Conservation (phyloP, 2,797 vertebrate genomes). For the Carduelis carduelis region DNA sequence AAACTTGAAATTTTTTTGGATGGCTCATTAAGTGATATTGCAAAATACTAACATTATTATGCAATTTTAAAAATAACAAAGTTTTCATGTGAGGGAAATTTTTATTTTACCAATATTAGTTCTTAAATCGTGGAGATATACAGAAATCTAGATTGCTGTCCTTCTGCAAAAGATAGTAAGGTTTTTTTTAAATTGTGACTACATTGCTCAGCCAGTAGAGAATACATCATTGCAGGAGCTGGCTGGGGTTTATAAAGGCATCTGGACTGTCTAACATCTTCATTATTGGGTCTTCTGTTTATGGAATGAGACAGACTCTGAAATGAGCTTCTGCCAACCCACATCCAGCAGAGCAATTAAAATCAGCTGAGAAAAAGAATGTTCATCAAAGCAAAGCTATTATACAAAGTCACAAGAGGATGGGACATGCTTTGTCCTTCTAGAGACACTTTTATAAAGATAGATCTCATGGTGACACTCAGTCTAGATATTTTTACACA, state of each 20-base stretch:
- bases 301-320: not conserved
- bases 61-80: not conserved
- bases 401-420: not conserved
- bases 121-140: not conserved
- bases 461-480: not conserved
- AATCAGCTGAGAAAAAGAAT: not conserved
- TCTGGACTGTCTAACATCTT: not conserved
- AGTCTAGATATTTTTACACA: not conserved
- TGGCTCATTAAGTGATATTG: not conserved
- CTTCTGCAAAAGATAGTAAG: not conserved
- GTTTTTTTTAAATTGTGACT: not conserved
- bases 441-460: not conserved
- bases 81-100: not conserved
- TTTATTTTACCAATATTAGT: not conserved
- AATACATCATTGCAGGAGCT: not conserved
- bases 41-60: not conserved
- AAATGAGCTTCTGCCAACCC: not conserved
- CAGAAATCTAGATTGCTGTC: not conserved
- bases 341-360: not conserved
- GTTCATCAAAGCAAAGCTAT: not conserved
- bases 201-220: not conserved
- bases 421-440: accelerated
- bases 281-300: not conserved
- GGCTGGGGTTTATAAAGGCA: not conserved
- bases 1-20: not conserved